Conservation (phyloP, 2,797 vertebrate species). For the Coluber constrictor region DNA sequence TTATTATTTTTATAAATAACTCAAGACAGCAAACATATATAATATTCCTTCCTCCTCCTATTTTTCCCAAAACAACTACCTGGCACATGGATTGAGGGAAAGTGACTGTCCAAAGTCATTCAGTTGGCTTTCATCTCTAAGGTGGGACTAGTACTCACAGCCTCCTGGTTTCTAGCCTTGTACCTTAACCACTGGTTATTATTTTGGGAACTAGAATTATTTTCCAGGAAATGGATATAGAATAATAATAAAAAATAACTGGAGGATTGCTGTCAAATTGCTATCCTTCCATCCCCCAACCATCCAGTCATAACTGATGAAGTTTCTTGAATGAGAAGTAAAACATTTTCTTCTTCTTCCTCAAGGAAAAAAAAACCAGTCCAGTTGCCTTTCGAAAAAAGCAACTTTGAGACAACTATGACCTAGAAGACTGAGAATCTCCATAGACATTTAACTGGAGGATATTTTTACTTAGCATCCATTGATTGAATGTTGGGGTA, state of each 20-base stretch:
- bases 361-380: background rate
- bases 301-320: background rate
- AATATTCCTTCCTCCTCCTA: background rate
- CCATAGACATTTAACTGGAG: background rate
- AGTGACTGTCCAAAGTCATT: background rate
- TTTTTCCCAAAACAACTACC: background rate
- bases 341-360: background rate
- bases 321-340: background rate
- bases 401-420: background rate
- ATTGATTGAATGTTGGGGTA: background rate
- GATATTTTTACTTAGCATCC: background rate
- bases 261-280: background rate
- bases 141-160: background rate
- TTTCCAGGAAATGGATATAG: background rate
- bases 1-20: background rate
- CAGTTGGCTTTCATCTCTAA: background rate
- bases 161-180: background rate
- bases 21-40: background rate
- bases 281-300: background rate
- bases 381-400: background rate
- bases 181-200: background rate
- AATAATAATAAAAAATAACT: background rate
- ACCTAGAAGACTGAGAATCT: background rate
- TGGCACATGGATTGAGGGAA: background rate
- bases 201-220: background rate